Evolutionary conservation across 2,888 invertebrate genomes (phyloP), one percentile per base, ranked within the genome.

Genomic region (Theristus sp.): DNA sequence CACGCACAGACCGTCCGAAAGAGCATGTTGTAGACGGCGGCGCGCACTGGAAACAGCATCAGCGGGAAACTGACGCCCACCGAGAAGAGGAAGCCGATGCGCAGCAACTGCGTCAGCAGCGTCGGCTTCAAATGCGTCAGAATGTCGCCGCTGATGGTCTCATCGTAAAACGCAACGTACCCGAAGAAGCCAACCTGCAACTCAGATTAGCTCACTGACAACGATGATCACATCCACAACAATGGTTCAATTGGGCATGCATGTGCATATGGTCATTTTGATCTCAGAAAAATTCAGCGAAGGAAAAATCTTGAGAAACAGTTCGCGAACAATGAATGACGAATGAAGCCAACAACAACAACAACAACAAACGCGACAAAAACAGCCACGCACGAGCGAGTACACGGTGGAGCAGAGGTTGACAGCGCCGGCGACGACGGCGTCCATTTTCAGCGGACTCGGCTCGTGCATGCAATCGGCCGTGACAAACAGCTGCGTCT

Each of bases 51-150:
- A 76, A 94, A 94, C 74, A 96, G 87, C 67, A 91, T 88, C 65
- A 98, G 81, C 1, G 96, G 96, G 77, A 96, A 94, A 72, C 93
- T 93, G 74, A 91, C 87, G 24, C 91, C 91, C 31, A 96, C 83
- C 0, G 93, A 91, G 68, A 93, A 79, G 13, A 94, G 86, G 78
- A 96, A 96, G 29, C 91, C 89, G 65, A 93, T 80, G 80, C 93
- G 93, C 70, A 94, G 88, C 62, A 86, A 81, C 76, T 93, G 89
- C 68, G 86, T 87, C 46, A 84, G 63, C 10, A 72, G 81, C 1
- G 87, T 85, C 0, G 85, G 83, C 38, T 84, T 82, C 68, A 94
- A 83, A 74, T 85, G 86, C 75, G 89, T 81, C 65, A 96, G 79
- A 65, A 94, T 84, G 74, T 96, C 94, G 29, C 94, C 94, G 80